Evolutionary conservation across 2,113 vertebrate genomes (phyloP), one percentile per base, ranked within the genome.

Genomic region (Gobio gobio): DNA sequence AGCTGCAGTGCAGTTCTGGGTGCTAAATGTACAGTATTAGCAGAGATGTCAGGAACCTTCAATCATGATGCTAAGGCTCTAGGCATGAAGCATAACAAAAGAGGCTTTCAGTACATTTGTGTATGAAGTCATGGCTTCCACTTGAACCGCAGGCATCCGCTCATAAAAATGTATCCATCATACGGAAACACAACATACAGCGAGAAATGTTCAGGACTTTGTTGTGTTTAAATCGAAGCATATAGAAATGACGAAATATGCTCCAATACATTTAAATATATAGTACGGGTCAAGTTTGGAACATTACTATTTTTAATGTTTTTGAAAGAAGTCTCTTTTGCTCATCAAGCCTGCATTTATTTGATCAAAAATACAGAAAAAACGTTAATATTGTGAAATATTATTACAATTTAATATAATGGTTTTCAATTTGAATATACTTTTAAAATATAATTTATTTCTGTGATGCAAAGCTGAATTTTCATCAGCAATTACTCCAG

Each of bases 1-100:
- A 90, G 73, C 40, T 88, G 87, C 85, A 82, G 81, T 58, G 13
- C 86, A 88, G 86, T 88, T 88, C 83, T 90, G 74, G 78, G 84
- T 18, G 87, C 85, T 86, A 89, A 85, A 86, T 91, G 88, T 89
- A 82, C 45, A 29, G 56, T 64, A 77, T 83, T 86, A 87, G 58
- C 54, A 73, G 80, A 54, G 82, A 85, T 54, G 33, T 82, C 82
- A 45, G 33, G 54, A 83, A 61, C 75, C 70, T 51, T 24, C 33
- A 75, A 54, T 88, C 82, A 88, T 87, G 88, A 89, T 85, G 6
- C 18, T 86, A 86, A 86, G 54, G 81, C 70, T 78, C 64, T 18
- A 51, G 59, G 43, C 66, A 83, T 40, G 72, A 70, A 33, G 26
- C 73, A 22, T 18, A 54, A 91, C 87, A 92, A 89, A 92, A 87